Base-by-base conservation (phyloP, 2,888 invertebrate species). In the Andricus curvator region DNA sequence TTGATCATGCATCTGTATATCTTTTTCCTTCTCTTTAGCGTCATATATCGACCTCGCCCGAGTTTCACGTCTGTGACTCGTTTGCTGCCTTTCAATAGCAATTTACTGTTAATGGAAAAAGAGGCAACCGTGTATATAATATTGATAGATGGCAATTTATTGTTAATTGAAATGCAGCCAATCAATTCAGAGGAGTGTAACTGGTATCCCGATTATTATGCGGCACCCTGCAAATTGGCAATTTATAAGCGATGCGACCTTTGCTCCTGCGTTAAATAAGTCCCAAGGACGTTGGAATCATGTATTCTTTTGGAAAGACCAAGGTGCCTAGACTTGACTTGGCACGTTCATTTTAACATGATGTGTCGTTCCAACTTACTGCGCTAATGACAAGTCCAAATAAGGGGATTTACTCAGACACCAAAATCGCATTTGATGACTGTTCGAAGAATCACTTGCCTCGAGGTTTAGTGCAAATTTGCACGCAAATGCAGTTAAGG, bases 61-160 rank as follows among this genome's bases (percentile, higher is more conserved):
- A 74, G 56, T 74, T 74, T 56, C 74, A 48, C 25, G 68, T 68
- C 6, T 68, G 70, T 51, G 51, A 70, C 51, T 70, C 9, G 70
- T 70, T 70, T 51, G 8, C 74, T 74, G 56, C 74, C 74, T 74
- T 74, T 74, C 56, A 56, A 56, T 56, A 56, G 56, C 51, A 74
- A 74, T 74, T 74, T 56, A 74, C 56, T 74, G 56, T 56, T 74
- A 74, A 74, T 74, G 74, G 56, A 74, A 51, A 37, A 74, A 74
- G 51, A 74, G 74, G 29, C 22, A 56, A 74, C 48, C 20, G n/a
- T 70, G 29, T 70, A 51, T 51, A 70, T 51, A 70, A 62, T 74
- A 74, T 74, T 56, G 51, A 56, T 33, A 74, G 33, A 74, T 74
- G 74, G 33, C 51, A 74, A 74, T 51, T 74, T 74, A 74, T 74